These are phyloP conservation scores for Choloepus didactylus DNA, from an alignment of 2,797 vertebrate species.

Conservation along the genomic window DNA sequence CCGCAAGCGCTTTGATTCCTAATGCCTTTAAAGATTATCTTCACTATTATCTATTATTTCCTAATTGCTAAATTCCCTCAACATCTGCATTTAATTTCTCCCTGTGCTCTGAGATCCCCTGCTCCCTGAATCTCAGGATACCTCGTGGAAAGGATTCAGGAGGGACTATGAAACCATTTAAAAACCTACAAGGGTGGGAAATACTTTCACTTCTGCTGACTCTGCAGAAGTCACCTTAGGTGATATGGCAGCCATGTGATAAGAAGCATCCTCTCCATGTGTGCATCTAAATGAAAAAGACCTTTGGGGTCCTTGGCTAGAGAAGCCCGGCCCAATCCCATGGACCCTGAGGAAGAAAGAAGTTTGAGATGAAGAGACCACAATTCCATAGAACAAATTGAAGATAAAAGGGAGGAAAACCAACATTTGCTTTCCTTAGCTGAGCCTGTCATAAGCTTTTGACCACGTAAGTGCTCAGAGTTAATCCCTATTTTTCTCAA, in stretches of 20 bases:
- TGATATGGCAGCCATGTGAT: neutral
- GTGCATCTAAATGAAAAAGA: neutral
- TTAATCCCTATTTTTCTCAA: neutral
- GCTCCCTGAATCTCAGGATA: neutral
- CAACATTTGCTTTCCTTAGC: neutral
- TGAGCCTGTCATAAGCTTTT: neutral
- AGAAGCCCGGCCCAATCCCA: neutral
- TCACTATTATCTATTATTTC: neutral
- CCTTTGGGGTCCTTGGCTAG: neutral
- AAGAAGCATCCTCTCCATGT: neutral
- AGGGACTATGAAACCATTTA: neutral
- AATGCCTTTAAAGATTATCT: neutral
- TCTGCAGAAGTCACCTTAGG: neutral
- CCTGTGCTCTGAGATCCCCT: neutral
- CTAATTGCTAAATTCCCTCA: neutral
- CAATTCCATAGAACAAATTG: neutral
- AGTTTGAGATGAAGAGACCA: neutral
- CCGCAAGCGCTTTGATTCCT: neutral
- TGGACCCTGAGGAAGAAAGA: neutral
- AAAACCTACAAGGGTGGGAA: neutral
- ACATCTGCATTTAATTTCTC: conserved; percentile 27
- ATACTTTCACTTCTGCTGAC: neutral
- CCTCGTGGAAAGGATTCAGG: neutral
- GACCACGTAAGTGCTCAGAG: neutral
- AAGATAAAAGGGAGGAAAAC: neutral